Evolutionary conservation across 2,113 vertebrate genomes (phyloP).

Genomic region (Centropus bengalensis): DNA sequence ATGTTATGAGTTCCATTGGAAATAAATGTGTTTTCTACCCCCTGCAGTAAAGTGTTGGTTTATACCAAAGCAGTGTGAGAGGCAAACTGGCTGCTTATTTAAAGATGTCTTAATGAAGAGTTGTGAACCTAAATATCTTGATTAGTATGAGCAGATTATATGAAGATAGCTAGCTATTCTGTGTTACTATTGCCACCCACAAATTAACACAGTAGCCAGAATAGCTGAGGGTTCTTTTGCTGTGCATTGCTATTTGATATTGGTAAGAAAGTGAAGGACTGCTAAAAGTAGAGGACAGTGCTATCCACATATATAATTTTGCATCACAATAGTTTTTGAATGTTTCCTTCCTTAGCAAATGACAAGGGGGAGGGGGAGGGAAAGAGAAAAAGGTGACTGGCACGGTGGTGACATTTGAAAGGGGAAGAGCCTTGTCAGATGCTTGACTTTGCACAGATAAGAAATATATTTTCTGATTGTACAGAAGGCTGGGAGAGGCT

Average conservation of each 20-base stretch:
- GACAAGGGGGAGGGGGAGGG: neutral
- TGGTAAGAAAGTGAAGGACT: neutral
- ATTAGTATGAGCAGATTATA: neutral
- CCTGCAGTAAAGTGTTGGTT: conserved; percentile 1
- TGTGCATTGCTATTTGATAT: neutral
- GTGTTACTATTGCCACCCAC: neutral
- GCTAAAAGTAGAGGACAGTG: neutral
- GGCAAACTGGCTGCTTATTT: conserved; percentile 3
- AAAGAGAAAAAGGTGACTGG: neutral
- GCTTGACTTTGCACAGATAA: conserved; percentile 55
- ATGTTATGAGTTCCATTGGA: neutral
- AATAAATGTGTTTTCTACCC: neutral
- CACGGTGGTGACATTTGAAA: conserved; percentile 58
- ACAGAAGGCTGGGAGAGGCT: conserved; percentile 20
- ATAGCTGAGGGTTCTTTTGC: neutral
- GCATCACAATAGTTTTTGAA: neutral
- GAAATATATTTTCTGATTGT: conserved; percentile 59
- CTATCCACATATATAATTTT: neutral
- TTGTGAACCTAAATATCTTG: neutral
- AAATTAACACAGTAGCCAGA: neutral
- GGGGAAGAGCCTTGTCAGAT: conserved; percentile 42
- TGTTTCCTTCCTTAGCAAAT: conserved; percentile 6
- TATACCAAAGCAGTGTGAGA: neutral
- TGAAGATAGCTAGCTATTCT: neutral
- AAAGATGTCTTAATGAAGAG: conserved; percentile 4